phyloP scores from a whole-genome alignment of 2,888 invertebrate genomes.

The Eupithecia pulchellata region DNA sequence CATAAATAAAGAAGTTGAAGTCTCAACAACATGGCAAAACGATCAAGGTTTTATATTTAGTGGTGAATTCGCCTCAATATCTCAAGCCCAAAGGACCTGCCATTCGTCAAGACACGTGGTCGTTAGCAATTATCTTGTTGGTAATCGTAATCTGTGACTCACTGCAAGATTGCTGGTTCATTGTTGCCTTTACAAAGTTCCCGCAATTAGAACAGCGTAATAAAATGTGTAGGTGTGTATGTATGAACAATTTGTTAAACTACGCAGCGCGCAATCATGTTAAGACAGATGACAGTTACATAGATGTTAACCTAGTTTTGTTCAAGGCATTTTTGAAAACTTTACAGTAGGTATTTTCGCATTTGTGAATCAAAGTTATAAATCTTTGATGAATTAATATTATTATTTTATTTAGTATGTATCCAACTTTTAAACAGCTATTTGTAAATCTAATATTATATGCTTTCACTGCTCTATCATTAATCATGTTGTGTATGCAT shows the following conservation, averaged over 20 bases:
- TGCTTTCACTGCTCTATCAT: too few species aligned
- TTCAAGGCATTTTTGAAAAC: background rate
- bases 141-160: constrained; percentile 43
- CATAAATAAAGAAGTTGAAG: too few species aligned
- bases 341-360: too few species aligned
- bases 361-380: too few species aligned
- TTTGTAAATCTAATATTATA: too few species aligned
- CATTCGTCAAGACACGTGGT: constrained; percentile 4
- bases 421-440: too few species aligned
- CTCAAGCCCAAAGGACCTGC: background rate
- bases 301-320: constrained; percentile 3
- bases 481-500: too few species aligned
- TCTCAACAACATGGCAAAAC: too few species aligned
- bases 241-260: background rate
- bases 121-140: constrained; percentile 24
- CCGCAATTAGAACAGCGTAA: constrained; percentile 21
- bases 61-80: background rate
- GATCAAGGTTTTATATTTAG: background rate
- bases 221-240: constrained; percentile 4
- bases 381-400: too few species aligned
- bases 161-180: constrained; percentile 36
- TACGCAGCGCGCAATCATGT: constrained; percentile 21
- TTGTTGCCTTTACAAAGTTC: constrained; percentile 38
- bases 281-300: constrained; percentile 7
- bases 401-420: too few species aligned